Evolutionary conservation across 2,888 invertebrate genomes (phyloP), one percentile per base, ranked within the genome.

Genomic region (Cephus runcator): DNA sequence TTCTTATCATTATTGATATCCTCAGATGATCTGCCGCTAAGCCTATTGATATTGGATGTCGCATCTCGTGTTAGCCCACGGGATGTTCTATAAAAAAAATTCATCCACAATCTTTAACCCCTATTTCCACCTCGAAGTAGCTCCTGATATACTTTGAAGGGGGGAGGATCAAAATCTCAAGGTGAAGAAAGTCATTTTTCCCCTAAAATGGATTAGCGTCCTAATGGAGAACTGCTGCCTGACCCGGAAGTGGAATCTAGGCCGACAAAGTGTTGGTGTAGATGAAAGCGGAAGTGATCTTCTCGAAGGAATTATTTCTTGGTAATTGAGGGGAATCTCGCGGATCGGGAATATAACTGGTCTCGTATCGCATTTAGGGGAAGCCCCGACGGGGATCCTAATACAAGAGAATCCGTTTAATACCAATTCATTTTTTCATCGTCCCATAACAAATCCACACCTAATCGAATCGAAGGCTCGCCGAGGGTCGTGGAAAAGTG

Each of bases 381-480:
- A 71, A 71, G 6, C 23, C 71, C 71, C 71, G 3, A n/a, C 31
- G 33, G 71, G 71, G 71, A 71, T 71, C 71, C 71, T 71, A 71
- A 78, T 84, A 85, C 83, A 82, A 83, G 82, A 80, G 81, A 83
- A 84, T 84, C 82, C 83, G 83, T 82, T 85, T 82, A 83, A 85
- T 84, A 83, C 83, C 83, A 83, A 84, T 85, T 85, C 83, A 84
- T 83, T 84, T 83, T 85, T 85, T 84, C 81, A 79, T 83, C 79
- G 79, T 77, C 77, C 79, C 75, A 77, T 79, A 79, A 82, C 79
- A 82, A 79, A 83, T 85, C 82, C 83, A 80, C 77, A 77, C 79
- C 83, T 83, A 83, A 85, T 83, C 83, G 83, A 85, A 83, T 82
- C 85, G 83, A 84, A 85, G 84, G 82, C 79, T 33, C 77, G 83